phyloP scores from a whole-genome alignment of 2,888 invertebrate species.

The Cephus pulcher region DNA sequence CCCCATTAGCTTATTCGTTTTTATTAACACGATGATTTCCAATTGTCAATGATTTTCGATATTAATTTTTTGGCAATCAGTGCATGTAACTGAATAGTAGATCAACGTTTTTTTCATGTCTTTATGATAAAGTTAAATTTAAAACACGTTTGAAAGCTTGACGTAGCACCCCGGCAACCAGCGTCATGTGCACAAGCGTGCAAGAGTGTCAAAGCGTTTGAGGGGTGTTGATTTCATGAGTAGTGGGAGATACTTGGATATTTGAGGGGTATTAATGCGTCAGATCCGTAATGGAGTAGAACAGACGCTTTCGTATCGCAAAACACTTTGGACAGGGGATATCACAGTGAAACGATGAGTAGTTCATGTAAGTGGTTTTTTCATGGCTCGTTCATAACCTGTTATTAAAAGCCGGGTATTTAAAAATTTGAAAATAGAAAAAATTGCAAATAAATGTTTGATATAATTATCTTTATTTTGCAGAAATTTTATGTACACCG shows the following conservation, averaged over 20 bases:
- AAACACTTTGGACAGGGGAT: neutral
- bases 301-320: conserved; percentile 5
- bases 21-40: neutral
- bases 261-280: conserved; percentile 8
- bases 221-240: conserved; percentile 9
- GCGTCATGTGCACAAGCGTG: neutral
- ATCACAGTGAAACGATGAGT: conserved; percentile 6
- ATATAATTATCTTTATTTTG: neutral
- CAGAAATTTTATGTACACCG: neutral
- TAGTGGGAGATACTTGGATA: conserved; percentile 4
- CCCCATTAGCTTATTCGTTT: neutral
- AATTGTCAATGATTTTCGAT: neutral
- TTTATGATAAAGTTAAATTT: neutral
- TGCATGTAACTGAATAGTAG: neutral
- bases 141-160: neutral
- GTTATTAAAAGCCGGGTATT: neutral
- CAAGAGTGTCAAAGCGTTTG: conserved; percentile 5
- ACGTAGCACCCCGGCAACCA: neutral
- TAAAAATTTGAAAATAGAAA: neutral
- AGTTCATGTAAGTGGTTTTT: conserved; percentile 9
- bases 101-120: neutral
- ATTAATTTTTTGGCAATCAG: neutral
- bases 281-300: conserved; percentile 11
- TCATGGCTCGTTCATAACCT: neutral
- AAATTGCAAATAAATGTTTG: neutral